Percentiles rank a stretch among this genome's conserved stretches.
Conservation (phyloP, 2,113 vertebrate genomes). For the Podarcis muralis region DNA sequence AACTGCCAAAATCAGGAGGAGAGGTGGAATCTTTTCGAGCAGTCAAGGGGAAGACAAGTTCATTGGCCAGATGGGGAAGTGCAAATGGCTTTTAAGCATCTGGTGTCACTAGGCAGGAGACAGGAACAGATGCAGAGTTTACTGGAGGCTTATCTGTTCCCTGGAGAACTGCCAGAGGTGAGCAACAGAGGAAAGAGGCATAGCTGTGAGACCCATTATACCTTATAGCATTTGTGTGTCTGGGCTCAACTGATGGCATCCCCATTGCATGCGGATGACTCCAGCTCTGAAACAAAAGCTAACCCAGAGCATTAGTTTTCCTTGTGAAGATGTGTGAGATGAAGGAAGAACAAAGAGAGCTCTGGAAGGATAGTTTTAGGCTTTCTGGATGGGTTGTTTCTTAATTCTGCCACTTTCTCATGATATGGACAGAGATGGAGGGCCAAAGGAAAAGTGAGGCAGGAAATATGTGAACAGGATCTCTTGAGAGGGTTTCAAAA, state of each 20-base stretch:
- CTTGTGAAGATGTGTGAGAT: neutral
- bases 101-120: neutral
- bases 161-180: neutral
- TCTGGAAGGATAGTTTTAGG: neutral
- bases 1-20: slow-evolving; percentile 57
- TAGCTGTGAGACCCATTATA: neutral
- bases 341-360: neutral
- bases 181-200: neutral
- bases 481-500: no score
- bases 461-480: no score
- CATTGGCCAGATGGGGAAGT: neutral
- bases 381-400: neutral
- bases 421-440: no score
- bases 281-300: neutral
- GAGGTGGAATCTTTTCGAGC: slow-evolving; percentile 63
- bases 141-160: neutral
- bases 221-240: neutral
- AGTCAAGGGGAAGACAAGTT: slow-evolving; percentile 26
- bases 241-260: neutral
- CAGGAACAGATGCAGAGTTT: neutral
- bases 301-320: neutral
- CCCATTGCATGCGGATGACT: neutral
- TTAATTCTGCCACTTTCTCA: neutral
- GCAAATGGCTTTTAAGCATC: neutral
- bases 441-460: no score